A percentile compares a stretch with the other conserved stretches of the same genome.
Conservation (phyloP, 1,140 invertebrate species). For the Trichonephila clavipes region DNA sequence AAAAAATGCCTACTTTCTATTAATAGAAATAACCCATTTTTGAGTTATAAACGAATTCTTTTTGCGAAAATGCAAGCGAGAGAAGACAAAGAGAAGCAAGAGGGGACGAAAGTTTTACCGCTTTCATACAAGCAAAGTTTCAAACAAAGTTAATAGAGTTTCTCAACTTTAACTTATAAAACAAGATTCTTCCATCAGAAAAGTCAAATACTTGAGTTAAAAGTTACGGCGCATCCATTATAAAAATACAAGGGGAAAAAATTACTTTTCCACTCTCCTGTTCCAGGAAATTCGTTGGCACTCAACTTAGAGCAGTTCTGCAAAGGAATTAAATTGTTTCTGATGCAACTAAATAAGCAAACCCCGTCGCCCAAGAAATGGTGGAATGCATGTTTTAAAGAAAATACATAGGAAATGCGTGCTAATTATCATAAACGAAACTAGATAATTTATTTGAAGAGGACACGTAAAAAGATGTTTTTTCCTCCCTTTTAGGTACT, state of each 20-base stretch:
- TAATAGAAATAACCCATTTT: not conserved
- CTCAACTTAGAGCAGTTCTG: not conserved
- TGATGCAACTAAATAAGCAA: not conserved
- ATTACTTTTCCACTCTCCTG: not conserved
- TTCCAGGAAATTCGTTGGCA: not conserved
- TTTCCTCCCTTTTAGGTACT: no score
- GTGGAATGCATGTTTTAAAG: not conserved
- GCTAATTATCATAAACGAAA: not conserved
- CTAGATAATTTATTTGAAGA: not conserved
- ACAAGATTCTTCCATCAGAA: not conserved
- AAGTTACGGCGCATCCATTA: constrained; percentile 2
- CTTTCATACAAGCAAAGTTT: not conserved
- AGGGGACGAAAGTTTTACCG: not conserved
- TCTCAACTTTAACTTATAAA: constrained; percentile 7
- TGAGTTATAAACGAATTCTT: not conserved
- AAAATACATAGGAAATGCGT: not conserved
- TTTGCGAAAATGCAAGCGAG: not conserved
- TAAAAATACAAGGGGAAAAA: not conserved
- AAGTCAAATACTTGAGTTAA: not conserved
- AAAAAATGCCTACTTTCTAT: no score
- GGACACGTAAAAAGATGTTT: not conserved
- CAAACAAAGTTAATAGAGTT: constrained; percentile 3
- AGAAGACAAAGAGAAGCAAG: not conserved
- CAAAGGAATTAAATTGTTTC: not conserved
- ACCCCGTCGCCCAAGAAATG: not conserved